phyloP scores from a whole-genome alignment of 2,888 invertebrate species.

The Latheticus oryzae region DNA sequence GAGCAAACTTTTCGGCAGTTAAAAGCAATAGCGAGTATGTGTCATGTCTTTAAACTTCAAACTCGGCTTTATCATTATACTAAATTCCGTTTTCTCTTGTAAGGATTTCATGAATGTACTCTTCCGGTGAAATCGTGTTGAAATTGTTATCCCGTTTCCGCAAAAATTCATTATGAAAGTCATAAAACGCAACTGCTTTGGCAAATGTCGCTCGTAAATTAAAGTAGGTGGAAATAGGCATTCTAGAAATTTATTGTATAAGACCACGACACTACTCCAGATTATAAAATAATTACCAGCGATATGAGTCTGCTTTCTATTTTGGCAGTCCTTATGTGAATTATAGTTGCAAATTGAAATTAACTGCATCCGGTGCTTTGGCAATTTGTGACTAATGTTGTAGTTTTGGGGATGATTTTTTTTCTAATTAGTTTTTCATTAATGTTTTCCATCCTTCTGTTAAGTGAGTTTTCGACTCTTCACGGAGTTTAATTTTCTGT shows the following conservation, averaged over 20 bases:
- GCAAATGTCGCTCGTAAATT: slow-evolving; percentile 15
- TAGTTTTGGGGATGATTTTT: slow-evolving; percentile 1
- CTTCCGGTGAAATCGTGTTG: not conserved
- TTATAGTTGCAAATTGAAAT: slow-evolving; percentile 20
- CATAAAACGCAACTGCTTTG: slow-evolving; percentile 14
- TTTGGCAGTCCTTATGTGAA: slow-evolving; percentile 2
- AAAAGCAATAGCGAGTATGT: no score
- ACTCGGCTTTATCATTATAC: slow-evolving; percentile 5
- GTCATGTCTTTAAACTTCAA: no score
- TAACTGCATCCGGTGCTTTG: slow-evolving; percentile 16
- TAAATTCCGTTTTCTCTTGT: slow-evolving; percentile 1
- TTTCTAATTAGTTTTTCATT: not conserved
- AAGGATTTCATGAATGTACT: slow-evolving; percentile 2
- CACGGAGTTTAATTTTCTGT: slow-evolving; percentile 4
- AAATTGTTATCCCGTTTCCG: slow-evolving; percentile 3
- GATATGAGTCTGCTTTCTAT: slow-evolving; percentile 6
- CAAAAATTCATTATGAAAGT: slow-evolving; percentile 3
- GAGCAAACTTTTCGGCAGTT: no score
- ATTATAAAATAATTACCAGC: slow-evolving; percentile 21
- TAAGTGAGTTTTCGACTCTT: no score
- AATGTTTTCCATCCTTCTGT: no score
- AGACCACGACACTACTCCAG: slow-evolving; percentile 4
- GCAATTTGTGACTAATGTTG: not conserved
- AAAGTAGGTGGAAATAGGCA: slow-evolving; percentile 7
- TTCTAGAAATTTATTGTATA: slow-evolving; percentile 8